A percentile compares a stretch with the other conserved stretches of the same genome.
These are phyloP conservation scores for Astyanax mexicanus DNA, from an alignment of 2,797 vertebrate species.

Conservation along the genomic window DNA sequence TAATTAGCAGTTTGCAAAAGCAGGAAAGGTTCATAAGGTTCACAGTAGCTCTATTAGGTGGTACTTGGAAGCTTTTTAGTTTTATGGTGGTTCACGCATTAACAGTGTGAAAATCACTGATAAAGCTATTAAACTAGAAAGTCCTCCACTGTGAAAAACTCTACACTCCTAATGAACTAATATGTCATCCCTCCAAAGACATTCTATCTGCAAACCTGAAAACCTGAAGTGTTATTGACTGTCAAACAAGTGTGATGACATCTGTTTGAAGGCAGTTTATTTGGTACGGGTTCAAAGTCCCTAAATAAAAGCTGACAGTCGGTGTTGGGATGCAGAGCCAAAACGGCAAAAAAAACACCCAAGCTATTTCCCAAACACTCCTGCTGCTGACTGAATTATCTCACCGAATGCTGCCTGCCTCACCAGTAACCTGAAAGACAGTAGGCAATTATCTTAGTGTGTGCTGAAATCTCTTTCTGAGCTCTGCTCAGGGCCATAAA, in stretches of 20 bases:
- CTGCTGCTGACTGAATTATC: slow-evolving; percentile 10
- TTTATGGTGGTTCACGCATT: too few relatives aligned
- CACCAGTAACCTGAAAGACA: slow-evolving; percentile 36
- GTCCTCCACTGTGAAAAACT: not conserved
- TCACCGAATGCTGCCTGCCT: not conserved
- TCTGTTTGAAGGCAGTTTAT: not conserved
- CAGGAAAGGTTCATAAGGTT: too few relatives aligned
- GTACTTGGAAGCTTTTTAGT: too few relatives aligned
- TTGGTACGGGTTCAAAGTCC: not conserved
- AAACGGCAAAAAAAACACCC: slow-evolving; percentile 2
- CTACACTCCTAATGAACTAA: too few relatives aligned
- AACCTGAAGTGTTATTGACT: not conserved
- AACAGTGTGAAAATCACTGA: too few relatives aligned
- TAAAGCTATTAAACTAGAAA: too few relatives aligned
- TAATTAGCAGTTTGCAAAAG: too few relatives aligned
- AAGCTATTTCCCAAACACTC: slow-evolving; percentile 1
- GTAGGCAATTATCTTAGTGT: slow-evolving; percentile 53
- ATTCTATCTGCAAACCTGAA: not conserved
- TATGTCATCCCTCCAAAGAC: too few relatives aligned
- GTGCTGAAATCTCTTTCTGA: slow-evolving; percentile 49
- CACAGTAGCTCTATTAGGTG: too few relatives aligned
- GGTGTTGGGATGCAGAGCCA: not conserved
- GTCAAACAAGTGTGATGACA: too few relatives aligned
- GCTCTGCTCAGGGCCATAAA: slow-evolving; percentile 60
- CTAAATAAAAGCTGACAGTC: not conserved